Conservation (phyloP, 2,797 vertebrate species). For the Hippopotamyrus pictus region DNA sequence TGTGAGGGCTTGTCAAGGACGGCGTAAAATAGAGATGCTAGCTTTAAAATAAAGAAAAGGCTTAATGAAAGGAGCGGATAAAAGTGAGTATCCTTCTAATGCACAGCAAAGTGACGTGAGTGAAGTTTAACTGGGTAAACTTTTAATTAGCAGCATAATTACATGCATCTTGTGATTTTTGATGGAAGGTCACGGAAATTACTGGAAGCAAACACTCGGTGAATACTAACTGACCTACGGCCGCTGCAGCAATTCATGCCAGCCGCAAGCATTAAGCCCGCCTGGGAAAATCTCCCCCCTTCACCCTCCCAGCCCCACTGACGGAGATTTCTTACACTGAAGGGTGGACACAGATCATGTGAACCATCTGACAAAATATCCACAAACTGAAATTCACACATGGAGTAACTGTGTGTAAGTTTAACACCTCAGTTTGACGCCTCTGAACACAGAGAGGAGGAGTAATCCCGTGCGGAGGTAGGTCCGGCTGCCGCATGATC, state of each 20-base stretch:
- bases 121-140: slow-evolving; percentile 44
- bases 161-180: slow-evolving; percentile 60
- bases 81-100: not conserved
- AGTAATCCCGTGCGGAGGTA: not conserved
- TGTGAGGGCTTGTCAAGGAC: not conserved
- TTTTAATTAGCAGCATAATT: slow-evolving; percentile 59
- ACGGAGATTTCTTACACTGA: not conserved
- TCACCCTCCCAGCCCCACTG: not conserved
- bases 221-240: slow-evolving; percentile 54
- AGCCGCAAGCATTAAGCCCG: not conserved
- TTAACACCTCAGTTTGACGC: not conserved
- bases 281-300: not conserved
- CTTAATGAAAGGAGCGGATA: not conserved
- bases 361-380: not conserved
- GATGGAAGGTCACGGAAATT: slow-evolving; percentile 61
- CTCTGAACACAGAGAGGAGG: not conserved
- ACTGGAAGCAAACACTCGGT: slow-evolving; percentile 50
- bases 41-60: not conserved
- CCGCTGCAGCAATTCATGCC: not conserved
- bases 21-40: not conserved
- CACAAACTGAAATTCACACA: not conserved
- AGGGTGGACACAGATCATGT: not conserved
- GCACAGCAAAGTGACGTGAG: not conserved
- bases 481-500: not conserved
- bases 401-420: not conserved